Evolutionary conservation across 2,113 vertebrate species (phyloP).

Genomic region (Amblyopsis rosae): DNA sequence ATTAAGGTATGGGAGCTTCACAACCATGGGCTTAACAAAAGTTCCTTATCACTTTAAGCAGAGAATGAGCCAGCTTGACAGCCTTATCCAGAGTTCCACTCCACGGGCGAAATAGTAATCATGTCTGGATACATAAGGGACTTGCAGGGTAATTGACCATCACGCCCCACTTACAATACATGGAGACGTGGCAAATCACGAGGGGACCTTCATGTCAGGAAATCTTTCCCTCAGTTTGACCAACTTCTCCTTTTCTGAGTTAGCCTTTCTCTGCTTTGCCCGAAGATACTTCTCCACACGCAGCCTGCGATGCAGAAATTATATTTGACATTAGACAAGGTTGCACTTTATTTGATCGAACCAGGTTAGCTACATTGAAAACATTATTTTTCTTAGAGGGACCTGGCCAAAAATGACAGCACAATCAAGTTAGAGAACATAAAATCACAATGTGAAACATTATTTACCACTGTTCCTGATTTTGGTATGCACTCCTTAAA

Average conservation of each 20-base stretch:
- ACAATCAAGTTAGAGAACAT: too few relatives aligned
- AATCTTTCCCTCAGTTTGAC: slow-evolving; percentile 75
- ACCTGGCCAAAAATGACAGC: too few relatives aligned
- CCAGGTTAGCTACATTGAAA: too few relatives aligned
- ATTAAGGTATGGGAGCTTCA: too few relatives aligned
- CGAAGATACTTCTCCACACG: slow-evolving; percentile 80
- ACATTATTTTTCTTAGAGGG: too few relatives aligned
- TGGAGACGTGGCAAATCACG: slow-evolving; percentile 17
- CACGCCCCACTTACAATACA: background rate
- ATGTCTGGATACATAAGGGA: background rate
- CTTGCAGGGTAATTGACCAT: background rate
- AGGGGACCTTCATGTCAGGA: slow-evolving; percentile 70
- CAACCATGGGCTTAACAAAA: background rate
- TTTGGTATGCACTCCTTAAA: too few relatives aligned
- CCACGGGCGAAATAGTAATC: background rate
- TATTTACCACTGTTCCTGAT: too few relatives aligned
- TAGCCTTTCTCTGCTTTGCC: slow-evolving; percentile 53
- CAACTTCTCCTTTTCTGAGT: slow-evolving; percentile 54
- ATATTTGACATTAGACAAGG: too few relatives aligned
- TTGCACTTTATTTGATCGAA: too few relatives aligned
- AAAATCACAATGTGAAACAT: too few relatives aligned
- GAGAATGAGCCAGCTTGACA: background rate
- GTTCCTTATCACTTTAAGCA: background rate
- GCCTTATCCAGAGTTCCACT: background rate
- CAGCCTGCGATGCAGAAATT: slow-evolving; percentile 75